phyloP scores from a whole-genome alignment of 1,140 invertebrate species.

The Coptotermes formosanus region DNA sequence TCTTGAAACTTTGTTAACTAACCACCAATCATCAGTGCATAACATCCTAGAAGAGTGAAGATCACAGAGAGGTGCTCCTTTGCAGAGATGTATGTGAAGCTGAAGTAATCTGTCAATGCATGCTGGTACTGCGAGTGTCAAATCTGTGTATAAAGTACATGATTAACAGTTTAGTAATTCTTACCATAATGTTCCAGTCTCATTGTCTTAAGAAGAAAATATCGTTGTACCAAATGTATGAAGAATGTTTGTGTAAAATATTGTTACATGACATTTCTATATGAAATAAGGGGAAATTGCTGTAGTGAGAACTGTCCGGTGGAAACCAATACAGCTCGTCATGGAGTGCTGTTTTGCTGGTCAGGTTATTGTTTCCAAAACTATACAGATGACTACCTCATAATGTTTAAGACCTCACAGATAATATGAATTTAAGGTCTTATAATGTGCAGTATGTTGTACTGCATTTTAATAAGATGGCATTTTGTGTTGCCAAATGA shows the following conservation, averaged over 20 bases:
- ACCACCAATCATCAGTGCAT: no score
- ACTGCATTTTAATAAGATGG: not conserved
- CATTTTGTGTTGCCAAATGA: not conserved
- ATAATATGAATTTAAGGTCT: not conserved
- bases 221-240: not conserved
- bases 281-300: not conserved
- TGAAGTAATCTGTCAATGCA: not conserved
- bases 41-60: no score
- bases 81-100: not conserved
- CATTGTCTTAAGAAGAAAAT: not conserved
- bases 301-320: not conserved
- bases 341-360: not conserved
- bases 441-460: not conserved
- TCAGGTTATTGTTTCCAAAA: not conserved
- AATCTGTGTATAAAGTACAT: not conserved
- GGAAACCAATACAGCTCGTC: not conserved
- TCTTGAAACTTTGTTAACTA: no score
- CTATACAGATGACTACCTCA: not conserved
- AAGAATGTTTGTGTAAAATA: not conserved
- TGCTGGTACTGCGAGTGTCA: not conserved
- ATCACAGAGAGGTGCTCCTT: no score
- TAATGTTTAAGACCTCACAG: not conserved
- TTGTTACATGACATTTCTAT: not conserved
- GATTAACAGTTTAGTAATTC: not conserved
- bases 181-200: not conserved